Conservation (phyloP, 2,797 vertebrate species). For the Sebastes diaconus region DNA sequence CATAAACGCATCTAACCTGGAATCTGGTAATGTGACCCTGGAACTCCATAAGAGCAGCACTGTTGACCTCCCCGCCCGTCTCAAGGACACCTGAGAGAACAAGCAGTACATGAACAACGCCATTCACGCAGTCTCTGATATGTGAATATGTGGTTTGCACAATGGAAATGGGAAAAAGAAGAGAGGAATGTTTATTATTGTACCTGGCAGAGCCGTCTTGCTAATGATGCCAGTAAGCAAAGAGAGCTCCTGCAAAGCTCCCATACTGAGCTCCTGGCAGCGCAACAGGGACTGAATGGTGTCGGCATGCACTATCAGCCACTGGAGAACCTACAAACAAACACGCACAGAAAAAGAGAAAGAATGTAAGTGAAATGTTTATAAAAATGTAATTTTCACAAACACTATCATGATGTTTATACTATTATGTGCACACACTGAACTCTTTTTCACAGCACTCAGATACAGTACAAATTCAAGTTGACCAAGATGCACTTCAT, state of each 20-base stretch:
- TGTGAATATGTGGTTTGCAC: background rate
- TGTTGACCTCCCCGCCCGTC: slow-evolving; percentile 86
- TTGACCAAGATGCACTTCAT: background rate
- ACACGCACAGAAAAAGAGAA: background rate
- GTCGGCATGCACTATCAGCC: slow-evolving; percentile 94
- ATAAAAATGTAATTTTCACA: background rate
- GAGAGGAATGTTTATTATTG: background rate
- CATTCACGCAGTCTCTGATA: background rate
- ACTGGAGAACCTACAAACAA: slow-evolving; percentile 90
- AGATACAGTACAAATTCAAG: background rate
- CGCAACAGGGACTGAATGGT: slow-evolving; percentile 93
- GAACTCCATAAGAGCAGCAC: slow-evolving; percentile 90
- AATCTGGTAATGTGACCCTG: slow-evolving; percentile 94
- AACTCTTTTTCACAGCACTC: background rate
- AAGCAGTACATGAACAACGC: background rate
- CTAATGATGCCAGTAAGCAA: slow-evolving; percentile 95
- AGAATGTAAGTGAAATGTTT: background rate
- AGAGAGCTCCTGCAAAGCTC: slow-evolving; percentile 92
- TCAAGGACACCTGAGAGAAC: slow-evolving; percentile 86
- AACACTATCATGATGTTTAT: background rate
- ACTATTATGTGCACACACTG: background rate
- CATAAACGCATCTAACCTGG: slow-evolving; percentile 82
- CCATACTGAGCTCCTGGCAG: slow-evolving; percentile 90
- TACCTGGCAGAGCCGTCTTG: slow-evolving; percentile 96
- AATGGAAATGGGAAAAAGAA: background rate